Conservation (phyloP, 2,888 invertebrate species). For the Drosophila basisetae region DNA sequence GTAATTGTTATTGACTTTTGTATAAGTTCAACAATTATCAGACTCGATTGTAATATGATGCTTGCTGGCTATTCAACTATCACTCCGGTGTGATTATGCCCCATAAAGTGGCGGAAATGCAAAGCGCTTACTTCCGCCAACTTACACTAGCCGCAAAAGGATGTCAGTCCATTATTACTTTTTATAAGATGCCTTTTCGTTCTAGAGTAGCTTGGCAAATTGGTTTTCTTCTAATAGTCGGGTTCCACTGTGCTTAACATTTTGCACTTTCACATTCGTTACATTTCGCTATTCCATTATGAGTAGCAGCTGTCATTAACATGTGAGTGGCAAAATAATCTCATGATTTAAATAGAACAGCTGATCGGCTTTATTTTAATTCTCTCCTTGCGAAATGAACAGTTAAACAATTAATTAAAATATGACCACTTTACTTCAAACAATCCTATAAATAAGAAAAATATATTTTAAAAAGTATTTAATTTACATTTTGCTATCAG, state of each 20-base stretch:
- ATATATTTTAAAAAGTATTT: neutral
- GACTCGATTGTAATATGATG: constrained; percentile 39
- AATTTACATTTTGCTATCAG: neutral
- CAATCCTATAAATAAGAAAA: neutral
- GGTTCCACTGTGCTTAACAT: neutral
- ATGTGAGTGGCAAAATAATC: neutral
- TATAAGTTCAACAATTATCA: constrained; percentile 12
- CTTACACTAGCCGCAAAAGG: constrained; percentile 42
- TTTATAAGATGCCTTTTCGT: constrained; percentile 38
- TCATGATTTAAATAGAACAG: neutral
- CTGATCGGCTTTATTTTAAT: neutral
- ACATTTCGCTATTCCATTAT: neutral
- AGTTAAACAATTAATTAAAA: neutral
- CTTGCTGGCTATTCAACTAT: constrained; percentile 54
- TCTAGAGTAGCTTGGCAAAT: constrained; percentile 14
- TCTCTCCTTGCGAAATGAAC: neutral
- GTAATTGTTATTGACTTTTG: constrained; percentile 25
- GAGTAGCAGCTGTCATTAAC: neutral
- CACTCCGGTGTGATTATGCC: constrained; percentile 33
- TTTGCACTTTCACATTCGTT: neutral
- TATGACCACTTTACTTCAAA: neutral
- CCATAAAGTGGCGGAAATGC: constrained; percentile 60
- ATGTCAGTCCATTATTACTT: constrained; percentile 38
- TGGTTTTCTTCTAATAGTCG: neutral
- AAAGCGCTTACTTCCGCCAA: constrained; percentile 67